Base-by-base conservation (phyloP, 2,113 vertebrate species). In the Stegastes partitus region DNA sequence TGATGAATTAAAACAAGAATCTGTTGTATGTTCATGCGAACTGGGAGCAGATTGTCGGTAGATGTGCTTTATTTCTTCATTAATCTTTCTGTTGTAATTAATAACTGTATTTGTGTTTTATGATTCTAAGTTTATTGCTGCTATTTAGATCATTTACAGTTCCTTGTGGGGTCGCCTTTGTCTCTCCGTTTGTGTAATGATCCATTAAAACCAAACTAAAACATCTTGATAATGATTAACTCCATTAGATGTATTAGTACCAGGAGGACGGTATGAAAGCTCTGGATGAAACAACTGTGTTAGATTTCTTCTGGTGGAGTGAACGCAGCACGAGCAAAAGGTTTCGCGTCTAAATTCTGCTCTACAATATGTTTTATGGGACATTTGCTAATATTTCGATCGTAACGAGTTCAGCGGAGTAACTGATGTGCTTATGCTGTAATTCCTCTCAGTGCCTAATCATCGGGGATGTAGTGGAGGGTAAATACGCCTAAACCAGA, bases 401-500 rank as follows among this genome's bases (percentile, higher is more conserved):
- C 54, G 18, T n/a, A 55, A 57, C 26, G 11, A 66, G 57, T 31
- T 72, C 22, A 59, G 64, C 16, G 45, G 42, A 51, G 39, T 55
- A 51, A 28, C 21, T 22, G 51, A 26, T 39, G 31, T 58, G 31
- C 45, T 77, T 22, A 42, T 7, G 11, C 21, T 61, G 47, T 39
- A 42, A 28, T 64, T 39, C 66, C 70, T 70, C 39, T 67, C 55
- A 19, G 45, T 21, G 9, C 23, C 31, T 79, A 55, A 70, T 53
- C 49, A 74, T 25, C 25, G 5, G 22, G 62, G 47, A 72, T 22
- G 45, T 68, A 19, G 22, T 37, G 28, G 51, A 72, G 42, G 21
- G 56, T 74, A 83, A 87, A 68, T 64, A 70, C 11, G 4, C 25
- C 47, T 82, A 68, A 87, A 77, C 59, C 42, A 74, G 42, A 82